Evolutionary conservation across 2,113 vertebrate genomes (phyloP).

Genomic region (Sceloporus tristichus): DNA sequence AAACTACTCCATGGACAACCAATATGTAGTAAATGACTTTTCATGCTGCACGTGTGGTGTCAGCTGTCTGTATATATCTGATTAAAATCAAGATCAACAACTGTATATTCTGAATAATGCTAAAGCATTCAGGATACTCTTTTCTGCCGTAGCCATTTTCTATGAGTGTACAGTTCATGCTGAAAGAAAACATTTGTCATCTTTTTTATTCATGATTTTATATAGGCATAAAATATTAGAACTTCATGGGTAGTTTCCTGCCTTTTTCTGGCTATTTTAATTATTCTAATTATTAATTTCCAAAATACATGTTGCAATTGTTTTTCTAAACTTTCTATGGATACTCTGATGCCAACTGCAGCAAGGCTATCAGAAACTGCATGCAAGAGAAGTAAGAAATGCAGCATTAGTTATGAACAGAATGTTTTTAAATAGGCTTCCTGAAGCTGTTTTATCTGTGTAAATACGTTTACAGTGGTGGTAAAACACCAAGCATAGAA

Average conservation of each 20-base stretch:
- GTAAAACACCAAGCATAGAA: constrained; percentile 1
- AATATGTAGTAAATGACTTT: constrained; percentile 47
- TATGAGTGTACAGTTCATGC: constrained; percentile 50
- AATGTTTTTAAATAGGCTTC: constrained; percentile 36
- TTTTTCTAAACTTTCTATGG: neutral
- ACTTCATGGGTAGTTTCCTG: neutral
- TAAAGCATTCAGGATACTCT: constrained; percentile 52
- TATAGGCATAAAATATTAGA: neutral
- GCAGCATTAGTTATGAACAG: neutral
- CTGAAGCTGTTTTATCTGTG: constrained; percentile 7
- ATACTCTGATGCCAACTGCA: neutral
- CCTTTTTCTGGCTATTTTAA: neutral
- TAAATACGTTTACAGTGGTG: constrained; percentile 38
- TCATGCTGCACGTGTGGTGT: constrained; percentile 39
- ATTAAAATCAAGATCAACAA: constrained; percentile 63
- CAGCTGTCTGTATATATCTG: constrained; percentile 46
- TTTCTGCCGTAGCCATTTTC: constrained; percentile 36
- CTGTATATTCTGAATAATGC: constrained; percentile 63
- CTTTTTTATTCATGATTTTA: constrained; percentile 43
- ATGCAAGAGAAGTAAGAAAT: neutral
- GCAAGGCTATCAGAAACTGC: constrained; percentile 23
- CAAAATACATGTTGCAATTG: neutral
- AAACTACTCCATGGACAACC: constrained; percentile 24
- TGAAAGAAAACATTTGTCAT: constrained; percentile 13
- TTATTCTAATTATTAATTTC: neutral